Conservation (phyloP, 2,888 invertebrate species). For the Argyresthia goedartella region DNA sequence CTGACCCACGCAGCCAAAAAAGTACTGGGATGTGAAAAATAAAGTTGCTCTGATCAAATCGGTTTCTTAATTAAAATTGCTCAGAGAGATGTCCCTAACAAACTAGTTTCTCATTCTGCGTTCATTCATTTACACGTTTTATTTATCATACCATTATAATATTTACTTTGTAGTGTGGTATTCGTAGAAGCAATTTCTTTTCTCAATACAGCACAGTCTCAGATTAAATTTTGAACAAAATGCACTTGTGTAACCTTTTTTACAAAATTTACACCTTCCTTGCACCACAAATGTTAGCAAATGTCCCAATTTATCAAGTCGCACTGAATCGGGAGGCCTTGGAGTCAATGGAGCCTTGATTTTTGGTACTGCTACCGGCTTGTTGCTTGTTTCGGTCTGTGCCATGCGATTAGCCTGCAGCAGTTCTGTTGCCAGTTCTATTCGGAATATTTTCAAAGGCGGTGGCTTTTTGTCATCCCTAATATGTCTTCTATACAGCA, state of each 20-base stretch:
- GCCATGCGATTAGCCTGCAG: background rate
- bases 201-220: background rate
- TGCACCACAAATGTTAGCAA: background rate
- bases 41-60: no score
- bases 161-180: background rate
- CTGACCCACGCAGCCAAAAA: no score
- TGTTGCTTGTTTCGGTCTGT: background rate
- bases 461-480: background rate
- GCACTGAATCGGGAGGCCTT: background rate
- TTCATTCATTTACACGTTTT: no score
- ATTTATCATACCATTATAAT: no score
- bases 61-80: no score
- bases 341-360: background rate
- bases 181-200: background rate
- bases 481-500: slow-evolving; percentile 4
- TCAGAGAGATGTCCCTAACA: no score
- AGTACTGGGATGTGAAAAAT: no score
- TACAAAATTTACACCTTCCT: background rate
- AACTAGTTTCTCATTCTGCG: no score
- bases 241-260: background rate
- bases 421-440: background rate
- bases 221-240: background rate
- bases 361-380: background rate
- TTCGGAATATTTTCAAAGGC: background rate
- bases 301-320: background rate